phyloP scores from a whole-genome alignment of 1,140 invertebrate species.

The Apolygus lucorum region DNA sequence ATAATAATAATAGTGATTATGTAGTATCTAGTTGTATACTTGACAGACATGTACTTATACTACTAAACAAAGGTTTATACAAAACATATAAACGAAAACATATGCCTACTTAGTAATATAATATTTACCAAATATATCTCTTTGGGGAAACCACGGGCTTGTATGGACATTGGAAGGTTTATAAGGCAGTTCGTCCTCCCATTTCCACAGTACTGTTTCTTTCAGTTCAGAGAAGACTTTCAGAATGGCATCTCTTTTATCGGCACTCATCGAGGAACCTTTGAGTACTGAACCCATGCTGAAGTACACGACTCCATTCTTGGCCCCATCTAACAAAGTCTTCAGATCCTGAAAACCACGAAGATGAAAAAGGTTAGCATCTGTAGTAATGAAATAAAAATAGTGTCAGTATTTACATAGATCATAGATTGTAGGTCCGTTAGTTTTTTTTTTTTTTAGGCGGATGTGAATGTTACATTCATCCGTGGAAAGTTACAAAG shows the following conservation, averaged over 20 bases:
- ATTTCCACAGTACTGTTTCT: conserved; percentile 46
- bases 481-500: no score
- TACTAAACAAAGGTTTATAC: neutral
- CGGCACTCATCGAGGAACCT: conserved; percentile 38
- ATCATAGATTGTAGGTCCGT: no score
- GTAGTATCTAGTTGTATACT: no score
- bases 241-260: conserved; percentile 39
- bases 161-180: conserved; percentile 23
- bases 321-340: conserved; percentile 30
- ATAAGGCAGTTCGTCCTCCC: conserved; percentile 36
- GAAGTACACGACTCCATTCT: conserved; percentile 50
- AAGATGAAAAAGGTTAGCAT: no score
- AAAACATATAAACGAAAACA: neutral
- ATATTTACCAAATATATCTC: conserved; percentile 25
- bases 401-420: no score
- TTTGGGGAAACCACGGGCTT: conserved; percentile 34
- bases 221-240: conserved; percentile 41
- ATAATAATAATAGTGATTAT: no score
- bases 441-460: no score
- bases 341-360: conserved; percentile 34
- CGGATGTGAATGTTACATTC: no score
- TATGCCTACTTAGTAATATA: neutral
- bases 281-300: conserved; percentile 48
- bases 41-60: neutral
- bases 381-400: no score